phyloP scores from a whole-genome alignment of 2,797 vertebrate species.

The Myotis findleyi region DNA sequence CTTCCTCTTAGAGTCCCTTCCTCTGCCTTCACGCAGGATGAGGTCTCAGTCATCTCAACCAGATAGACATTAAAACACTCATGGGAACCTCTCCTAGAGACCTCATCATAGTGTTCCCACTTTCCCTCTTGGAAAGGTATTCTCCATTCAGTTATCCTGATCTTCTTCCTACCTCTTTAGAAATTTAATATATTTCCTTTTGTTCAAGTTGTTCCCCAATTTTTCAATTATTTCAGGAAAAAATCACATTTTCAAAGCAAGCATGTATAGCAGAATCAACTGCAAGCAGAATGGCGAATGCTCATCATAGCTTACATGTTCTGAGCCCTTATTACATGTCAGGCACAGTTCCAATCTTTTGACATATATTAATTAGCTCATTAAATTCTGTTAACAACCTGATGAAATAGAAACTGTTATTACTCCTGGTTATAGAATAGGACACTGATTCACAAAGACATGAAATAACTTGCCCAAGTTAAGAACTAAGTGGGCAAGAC shows the following conservation, averaged over 20 bases:
- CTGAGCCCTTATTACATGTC: neutral
- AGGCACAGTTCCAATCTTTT: neutral
- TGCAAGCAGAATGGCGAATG: neutral
- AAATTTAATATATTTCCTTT: neutral
- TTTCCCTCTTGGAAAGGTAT: neutral
- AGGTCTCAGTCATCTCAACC: neutral
- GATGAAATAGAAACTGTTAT: neutral
- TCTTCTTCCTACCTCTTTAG: neutral
- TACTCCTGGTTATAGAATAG: neutral
- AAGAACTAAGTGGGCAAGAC: neutral
- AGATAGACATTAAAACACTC: too few relatives aligned
- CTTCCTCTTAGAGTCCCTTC: neutral
- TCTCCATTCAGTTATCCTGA: neutral
- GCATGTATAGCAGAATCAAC: neutral
- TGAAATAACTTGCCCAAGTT: neutral
- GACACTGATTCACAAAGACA: neutral
- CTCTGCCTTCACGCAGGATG: neutral
- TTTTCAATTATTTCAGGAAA: neutral
- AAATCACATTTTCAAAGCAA: slow-evolving; percentile 10
- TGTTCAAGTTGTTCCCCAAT: neutral
- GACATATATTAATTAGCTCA: neutral
- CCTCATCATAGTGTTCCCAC: neutral
- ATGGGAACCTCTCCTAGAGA: neutral
- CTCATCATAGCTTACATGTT: neutral
- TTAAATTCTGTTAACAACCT: neutral